Conservation (phyloP, 2,888 invertebrate species). For the Orthosia gracilis region DNA sequence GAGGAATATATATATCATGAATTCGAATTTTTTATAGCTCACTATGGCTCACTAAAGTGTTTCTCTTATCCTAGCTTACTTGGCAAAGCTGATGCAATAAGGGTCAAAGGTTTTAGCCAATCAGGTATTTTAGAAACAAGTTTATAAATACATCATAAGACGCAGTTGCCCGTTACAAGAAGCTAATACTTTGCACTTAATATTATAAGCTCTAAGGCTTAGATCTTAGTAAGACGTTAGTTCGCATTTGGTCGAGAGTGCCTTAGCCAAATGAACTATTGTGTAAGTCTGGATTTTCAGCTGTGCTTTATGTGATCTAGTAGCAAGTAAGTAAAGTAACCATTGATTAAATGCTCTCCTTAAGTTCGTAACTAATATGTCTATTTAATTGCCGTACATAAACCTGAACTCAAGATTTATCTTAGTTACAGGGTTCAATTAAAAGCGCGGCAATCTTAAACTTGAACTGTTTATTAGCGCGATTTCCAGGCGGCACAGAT, state of each 20-base stretch:
- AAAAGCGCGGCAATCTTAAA: background rate
- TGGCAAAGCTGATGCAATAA: slow-evolving; percentile 34
- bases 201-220: slow-evolving; percentile 1
- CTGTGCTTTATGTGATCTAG: background rate
- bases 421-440: background rate
- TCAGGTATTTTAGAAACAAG: slow-evolving; percentile 34
- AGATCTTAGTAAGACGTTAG: background rate
- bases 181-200: slow-evolving; percentile 7
- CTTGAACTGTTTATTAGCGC: too few species aligned
- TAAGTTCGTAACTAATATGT: slow-evolving; percentile 6
- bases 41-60: background rate
- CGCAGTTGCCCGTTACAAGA: slow-evolving; percentile 11
- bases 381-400: background rate
- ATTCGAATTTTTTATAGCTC: too few species aligned
- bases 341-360: slow-evolving; percentile 10
- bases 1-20: too few species aligned
- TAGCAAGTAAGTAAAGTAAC: background rate
- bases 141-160: slow-evolving; percentile 47
- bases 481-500: too few species aligned
- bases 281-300: slow-evolving; percentile 13
- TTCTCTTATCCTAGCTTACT: background rate
- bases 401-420: slow-evolving; percentile 4
- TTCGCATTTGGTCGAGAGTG: slow-evolving; percentile 8
- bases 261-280: slow-evolving; percentile 38
- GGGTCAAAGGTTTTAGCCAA: slow-evolving; percentile 43